Evolutionary conservation across 2,113 vertebrate species (phyloP).

Genomic region (Hippolais icterina): DNA sequence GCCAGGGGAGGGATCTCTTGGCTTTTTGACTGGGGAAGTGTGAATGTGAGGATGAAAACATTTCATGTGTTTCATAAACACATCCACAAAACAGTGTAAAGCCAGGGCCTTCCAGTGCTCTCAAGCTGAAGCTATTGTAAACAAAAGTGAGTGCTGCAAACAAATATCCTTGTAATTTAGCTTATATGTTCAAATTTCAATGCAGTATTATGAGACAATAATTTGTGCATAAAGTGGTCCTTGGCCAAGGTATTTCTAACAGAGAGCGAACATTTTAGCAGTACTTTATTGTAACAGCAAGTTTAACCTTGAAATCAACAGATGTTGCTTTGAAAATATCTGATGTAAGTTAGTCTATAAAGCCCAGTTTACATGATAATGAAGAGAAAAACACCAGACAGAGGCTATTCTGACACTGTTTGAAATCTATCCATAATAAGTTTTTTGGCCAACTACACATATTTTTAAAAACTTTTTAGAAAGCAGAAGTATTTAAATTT

Average conservation of each 20-base stretch:
- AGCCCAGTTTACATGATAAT: not conserved
- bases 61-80: not conserved
- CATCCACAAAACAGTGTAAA: not conserved
- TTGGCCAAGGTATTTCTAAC: not conserved
- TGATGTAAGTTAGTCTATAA: not conserved
- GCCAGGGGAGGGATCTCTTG: not conserved
- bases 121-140: not conserved
- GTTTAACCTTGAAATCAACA: conserved; percentile 33
- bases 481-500: not conserved
- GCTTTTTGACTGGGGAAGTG: not conserved
- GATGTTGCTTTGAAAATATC: conserved; percentile 37
- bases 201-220: not conserved
- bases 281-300: not conserved
- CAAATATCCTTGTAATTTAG: not conserved
- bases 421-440: not conserved
- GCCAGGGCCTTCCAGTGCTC: not conserved
- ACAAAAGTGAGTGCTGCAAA: not conserved
- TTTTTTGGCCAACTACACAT: not conserved
- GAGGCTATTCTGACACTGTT: not conserved
- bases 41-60: not conserved
- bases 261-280: conserved; percentile 10
- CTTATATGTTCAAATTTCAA: not conserved
- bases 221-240: not conserved
- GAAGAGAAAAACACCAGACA: not conserved
- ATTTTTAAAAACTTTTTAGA: not conserved